phyloP scores from a whole-genome alignment of 2,113 vertebrate genomes.

The Rallus limicola region DNA sequence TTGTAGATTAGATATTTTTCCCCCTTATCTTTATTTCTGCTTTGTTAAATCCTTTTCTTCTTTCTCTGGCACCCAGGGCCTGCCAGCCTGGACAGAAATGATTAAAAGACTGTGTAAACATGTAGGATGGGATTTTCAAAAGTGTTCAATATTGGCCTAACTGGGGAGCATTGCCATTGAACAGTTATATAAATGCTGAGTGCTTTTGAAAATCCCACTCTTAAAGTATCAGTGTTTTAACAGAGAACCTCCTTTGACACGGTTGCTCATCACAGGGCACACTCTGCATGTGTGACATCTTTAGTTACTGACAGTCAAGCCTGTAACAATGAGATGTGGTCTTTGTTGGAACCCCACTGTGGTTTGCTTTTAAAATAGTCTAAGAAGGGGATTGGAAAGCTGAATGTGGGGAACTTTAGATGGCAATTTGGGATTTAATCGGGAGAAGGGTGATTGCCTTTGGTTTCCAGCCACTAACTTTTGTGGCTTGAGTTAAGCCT shows the following conservation, averaged over 20 bases:
- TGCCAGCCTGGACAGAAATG: slow-evolving; percentile 64
- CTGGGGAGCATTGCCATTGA: slow-evolving; percentile 66
- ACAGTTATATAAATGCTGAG: slow-evolving; percentile 61
- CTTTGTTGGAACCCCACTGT: slow-evolving; percentile 59
- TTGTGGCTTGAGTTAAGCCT: slow-evolving; percentile 61
- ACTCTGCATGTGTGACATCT: slow-evolving; percentile 68
- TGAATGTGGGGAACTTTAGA: slow-evolving; percentile 52
- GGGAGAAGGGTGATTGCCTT: slow-evolving; percentile 64
- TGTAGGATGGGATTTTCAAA: slow-evolving; percentile 69
- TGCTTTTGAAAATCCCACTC: slow-evolving; percentile 68
- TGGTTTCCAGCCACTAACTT: slow-evolving; percentile 64
- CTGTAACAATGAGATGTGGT: slow-evolving; percentile 58
- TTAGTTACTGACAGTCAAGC: slow-evolving; percentile 63
- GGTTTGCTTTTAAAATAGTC: slow-evolving; percentile 51
- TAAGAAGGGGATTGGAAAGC: slow-evolving; percentile 67
- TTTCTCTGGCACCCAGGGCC: slow-evolving; percentile 29
- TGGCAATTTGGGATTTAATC: slow-evolving; percentile 61
- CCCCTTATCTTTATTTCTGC: slow-evolving; percentile 57
- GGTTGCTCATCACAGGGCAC: slow-evolving; percentile 58
- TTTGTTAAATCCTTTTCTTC: slow-evolving; percentile 56
- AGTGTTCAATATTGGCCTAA: slow-evolving; percentile 60
- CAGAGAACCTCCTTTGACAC: slow-evolving; percentile 60
- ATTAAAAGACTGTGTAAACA: slow-evolving; percentile 70
- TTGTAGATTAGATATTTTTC: neutral
- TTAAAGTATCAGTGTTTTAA: slow-evolving; percentile 69